Conservation (phyloP, 2,113 vertebrate species). For the Electrona antarctica region DNA sequence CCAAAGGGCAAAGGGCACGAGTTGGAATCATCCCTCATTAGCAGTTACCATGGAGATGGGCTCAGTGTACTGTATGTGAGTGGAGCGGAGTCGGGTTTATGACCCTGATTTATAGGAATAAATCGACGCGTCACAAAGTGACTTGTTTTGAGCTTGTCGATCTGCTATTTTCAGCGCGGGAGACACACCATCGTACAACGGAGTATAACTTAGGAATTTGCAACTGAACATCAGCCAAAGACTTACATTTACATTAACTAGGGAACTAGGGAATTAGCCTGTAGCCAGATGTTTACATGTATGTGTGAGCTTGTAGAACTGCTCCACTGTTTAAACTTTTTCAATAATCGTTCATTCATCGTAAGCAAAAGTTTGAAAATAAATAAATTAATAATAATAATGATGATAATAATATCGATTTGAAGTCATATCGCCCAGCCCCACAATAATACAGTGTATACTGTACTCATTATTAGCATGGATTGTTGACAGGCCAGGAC, state of each 20-base stretch:
- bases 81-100: conserved; percentile 39
- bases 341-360: too few species aligned
- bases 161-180: too few species aligned
- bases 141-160: too few species aligned
- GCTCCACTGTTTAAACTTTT: too few species aligned
- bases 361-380: too few species aligned
- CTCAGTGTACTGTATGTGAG: conserved; percentile 13
- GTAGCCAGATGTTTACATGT: neutral
- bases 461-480: neutral
- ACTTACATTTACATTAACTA: conserved; percentile 23
- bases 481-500: neutral
- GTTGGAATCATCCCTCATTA: conserved; percentile 72
- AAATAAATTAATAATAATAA: conserved; percentile 36
- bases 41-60: conserved; percentile 57
- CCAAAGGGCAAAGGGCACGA: conserved; percentile 67
- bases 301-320: too few species aligned
- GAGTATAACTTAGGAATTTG: conserved; percentile 3
- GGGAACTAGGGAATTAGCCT: neutral
- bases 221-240: conserved; percentile 39
- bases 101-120: too few species aligned
- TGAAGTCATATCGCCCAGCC: neutral
- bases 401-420: neutral
- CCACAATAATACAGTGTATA: neutral
- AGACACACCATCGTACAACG: neutral
- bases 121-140: too few species aligned